Conservation (phyloP, 1,140 invertebrate genomes). For the Rhynchophorus ferrugineus region DNA sequence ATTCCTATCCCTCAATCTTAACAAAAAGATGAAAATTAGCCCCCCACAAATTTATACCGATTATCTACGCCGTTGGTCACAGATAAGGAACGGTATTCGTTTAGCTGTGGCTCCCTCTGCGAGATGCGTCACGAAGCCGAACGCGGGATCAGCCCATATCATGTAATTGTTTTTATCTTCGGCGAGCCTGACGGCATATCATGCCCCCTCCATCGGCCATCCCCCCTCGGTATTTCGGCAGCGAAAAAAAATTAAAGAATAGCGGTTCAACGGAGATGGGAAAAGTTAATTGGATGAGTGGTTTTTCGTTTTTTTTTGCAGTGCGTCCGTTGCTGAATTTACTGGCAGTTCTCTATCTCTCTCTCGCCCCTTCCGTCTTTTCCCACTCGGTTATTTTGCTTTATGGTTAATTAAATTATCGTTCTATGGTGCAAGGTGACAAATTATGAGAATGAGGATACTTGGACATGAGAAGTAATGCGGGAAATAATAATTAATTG, state of each 20-base stretch:
- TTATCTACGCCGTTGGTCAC: slow-evolving; percentile 11
- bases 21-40: slow-evolving; percentile 12
- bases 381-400: too few relatives aligned
- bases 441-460: too few relatives aligned
- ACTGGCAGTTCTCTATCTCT: too few relatives aligned
- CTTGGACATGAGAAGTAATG: too few relatives aligned
- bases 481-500: too few relatives aligned
- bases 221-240: too few relatives aligned
- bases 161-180: slow-evolving; percentile 19
- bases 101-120: too few relatives aligned
- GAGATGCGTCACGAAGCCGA: slow-evolving; percentile 8
- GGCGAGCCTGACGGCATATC: too few relatives aligned
- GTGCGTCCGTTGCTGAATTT: slow-evolving; percentile 6
- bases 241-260: slow-evolving; percentile 9
- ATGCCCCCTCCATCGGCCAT: too few relatives aligned
- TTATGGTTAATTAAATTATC: too few relatives aligned
- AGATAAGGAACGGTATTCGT: slow-evolving; percentile 20
- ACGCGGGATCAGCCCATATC: slow-evolving; percentile 9
- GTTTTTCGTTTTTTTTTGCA: background rate
- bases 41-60: slow-evolving; percentile 13
- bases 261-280: background rate
- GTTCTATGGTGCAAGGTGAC: too few relatives aligned
- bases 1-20: background rate
- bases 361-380: too few relatives aligned
- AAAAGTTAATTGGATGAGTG: slow-evolving; percentile 14